phyloP scores from a whole-genome alignment of 37 sponge, comb jelly and placozoan species.

The Tethya wilhelma region DNA sequence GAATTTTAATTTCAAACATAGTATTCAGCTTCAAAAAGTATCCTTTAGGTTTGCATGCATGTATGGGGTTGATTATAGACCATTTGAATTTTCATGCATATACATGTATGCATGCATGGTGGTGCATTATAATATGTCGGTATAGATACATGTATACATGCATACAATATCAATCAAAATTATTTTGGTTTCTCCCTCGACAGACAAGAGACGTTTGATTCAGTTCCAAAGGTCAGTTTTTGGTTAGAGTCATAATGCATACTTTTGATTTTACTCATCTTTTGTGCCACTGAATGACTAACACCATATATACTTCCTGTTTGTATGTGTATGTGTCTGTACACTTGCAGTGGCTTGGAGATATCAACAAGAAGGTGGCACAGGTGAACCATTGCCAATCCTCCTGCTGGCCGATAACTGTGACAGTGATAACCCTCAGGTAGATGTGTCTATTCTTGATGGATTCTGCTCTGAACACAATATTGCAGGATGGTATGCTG shows the following conservation, averaged over 20 bases:
- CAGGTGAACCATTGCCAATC: slow-evolving; percentile 86
- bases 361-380: slow-evolving; percentile 90
- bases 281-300: no score
- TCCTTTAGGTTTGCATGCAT: no score
- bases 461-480: slow-evolving; percentile 45
- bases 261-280: no score
- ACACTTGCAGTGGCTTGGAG: slow-evolving; percentile 92
- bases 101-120: not conserved
- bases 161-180: not conserved
- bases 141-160: not conserved
- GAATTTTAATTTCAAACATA: no score
- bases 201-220: slow-evolving; percentile 87
- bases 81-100: not conserved
- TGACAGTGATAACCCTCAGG: slow-evolving; percentile 43
- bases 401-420: slow-evolving; percentile 86
- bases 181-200: not conserved
- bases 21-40: no score
- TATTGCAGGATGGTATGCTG: slow-evolving; percentile 50
- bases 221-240: slow-evolving; percentile 82
- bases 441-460: slow-evolving; percentile 26
- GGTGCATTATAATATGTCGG: no score
- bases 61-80: no score
- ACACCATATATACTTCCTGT: no score
- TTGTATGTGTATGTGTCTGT: not conserved
- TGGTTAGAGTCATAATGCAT: slow-evolving; percentile 1